Evolutionary conservation across 2,797 vertebrate species (phyloP), one percentile per base, ranked within the genome.

Genomic region (Heterohyrax brucei): DNA sequence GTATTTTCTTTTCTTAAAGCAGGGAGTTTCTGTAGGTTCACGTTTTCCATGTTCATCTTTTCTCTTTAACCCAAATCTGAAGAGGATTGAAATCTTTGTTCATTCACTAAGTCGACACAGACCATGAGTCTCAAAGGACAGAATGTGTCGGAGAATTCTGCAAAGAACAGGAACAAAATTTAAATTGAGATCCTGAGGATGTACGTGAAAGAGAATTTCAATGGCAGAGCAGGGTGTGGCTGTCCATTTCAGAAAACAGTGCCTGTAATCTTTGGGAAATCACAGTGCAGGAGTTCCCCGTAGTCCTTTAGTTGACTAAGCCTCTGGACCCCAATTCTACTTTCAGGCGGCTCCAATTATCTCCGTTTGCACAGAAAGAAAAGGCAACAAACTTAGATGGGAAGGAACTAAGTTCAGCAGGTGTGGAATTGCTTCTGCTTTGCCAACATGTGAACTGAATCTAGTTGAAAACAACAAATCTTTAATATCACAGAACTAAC

Each of bases 311-410:
- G 82, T 59, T 84, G 79, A 24, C n/a, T 91, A 86, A 94, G 5
- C 89, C 12, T 39, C 2, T 56, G 2, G n/a, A 76, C 9, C 26
- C 1, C 66, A 87, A 64, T 84, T 80, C 81, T 75, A 13, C 81
- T 93, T 94, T 73, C 18, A 87, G 46, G 78, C 7, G 85, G n/a
- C 53, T 96, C 33, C 39, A 79, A 90, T 96, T 16, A 75, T 88
- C 39, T 84, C 8, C 2, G 18, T 93, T 93, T 95, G 10, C 92
- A 4, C 13, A 53, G 82, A 92, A 3, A 86, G 80, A 12, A 16
- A 2, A 89, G 10, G 4, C 13, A 75, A 53, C 18, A 87, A 21
- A 50, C 6, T 80, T 88, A 89, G 5, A 76, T 7, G 2, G 19
- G 14, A 78, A 76, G 30, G n/a, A 44, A 48, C 21, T 44, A 46